Percentiles rank a stretch among this genome's conserved stretches.
Evolutionary conservation across 2,113 vertebrate species (phyloP).

Genomic region (Eulemur rufifrons): DNA sequence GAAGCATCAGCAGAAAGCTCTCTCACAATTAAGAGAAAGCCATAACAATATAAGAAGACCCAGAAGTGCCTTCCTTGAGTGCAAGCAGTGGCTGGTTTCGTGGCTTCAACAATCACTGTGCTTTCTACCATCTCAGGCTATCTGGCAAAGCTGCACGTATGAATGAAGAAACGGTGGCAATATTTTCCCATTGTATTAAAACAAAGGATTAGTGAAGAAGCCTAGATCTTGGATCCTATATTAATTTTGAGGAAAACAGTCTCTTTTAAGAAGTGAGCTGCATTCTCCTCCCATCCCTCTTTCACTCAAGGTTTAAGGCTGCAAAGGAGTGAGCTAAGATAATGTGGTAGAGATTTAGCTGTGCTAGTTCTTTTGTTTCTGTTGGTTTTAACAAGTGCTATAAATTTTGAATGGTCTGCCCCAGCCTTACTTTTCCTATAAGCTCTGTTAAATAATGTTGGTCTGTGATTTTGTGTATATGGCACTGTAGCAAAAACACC

Average conservation of each 20-base stretch:
- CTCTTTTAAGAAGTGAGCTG: not conserved
- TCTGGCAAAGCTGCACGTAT: accelerated
- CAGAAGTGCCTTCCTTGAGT: not conserved
- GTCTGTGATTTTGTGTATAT: not conserved
- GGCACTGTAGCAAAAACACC: not conserved
- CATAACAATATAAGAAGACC: not conserved
- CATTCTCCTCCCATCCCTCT: not conserved
- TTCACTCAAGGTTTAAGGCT: not conserved
- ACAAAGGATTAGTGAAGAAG: not conserved
- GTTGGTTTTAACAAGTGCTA: not conserved
- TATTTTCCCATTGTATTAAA: not conserved
- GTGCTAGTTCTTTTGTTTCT: not conserved
- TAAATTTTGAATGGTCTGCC: not conserved
- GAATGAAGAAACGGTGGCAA: not conserved
- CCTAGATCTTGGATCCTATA: not conserved
- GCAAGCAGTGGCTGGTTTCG: not conserved
- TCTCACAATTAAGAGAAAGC: not conserved
- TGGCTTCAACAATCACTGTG: not conserved
- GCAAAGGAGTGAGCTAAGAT: not conserved
- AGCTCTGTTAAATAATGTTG: not conserved
- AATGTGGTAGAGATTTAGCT: not conserved
- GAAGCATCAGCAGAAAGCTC: not conserved
- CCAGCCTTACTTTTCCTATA: not conserved
- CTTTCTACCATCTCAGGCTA: not conserved
- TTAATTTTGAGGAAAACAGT: slow-evolving; percentile 35